A percentile compares a stretch with the other conserved stretches of the same genome.
Evolutionary conservation across 2,888 invertebrate genomes (phyloP).

Genomic region (Conus canariensis): DNA sequence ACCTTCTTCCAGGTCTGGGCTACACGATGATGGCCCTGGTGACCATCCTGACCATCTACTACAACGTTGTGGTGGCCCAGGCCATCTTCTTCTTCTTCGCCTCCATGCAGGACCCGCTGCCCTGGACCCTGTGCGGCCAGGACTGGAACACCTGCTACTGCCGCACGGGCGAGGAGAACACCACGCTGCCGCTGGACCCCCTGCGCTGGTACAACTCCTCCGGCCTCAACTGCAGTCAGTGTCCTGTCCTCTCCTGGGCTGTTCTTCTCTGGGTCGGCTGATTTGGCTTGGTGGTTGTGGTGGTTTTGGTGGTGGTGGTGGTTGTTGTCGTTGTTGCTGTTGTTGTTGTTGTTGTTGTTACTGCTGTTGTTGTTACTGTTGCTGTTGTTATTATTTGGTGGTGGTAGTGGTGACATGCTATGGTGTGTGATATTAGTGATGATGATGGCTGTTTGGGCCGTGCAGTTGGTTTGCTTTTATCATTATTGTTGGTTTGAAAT

Average conservation of each 20-base stretch:
- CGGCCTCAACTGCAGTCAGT: constrained; percentile 65
- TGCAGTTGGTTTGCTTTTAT: not conserved
- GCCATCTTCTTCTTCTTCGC: constrained; percentile 71
- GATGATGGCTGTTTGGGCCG: not conserved
- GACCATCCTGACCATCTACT: constrained; percentile 68
- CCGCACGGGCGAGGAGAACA: constrained; percentile 57
- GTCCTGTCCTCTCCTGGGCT: no score
- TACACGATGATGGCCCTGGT: constrained; percentile 68
- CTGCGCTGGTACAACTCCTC: constrained; percentile 57
- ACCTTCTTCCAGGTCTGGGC: constrained; percentile 63
- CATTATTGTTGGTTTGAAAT: no score
- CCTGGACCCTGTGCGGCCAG: constrained; percentile 69
- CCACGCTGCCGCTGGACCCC: constrained; percentile 49
- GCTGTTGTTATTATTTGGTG: not conserved
- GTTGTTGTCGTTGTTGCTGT: not conserved
- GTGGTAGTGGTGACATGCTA: not conserved
- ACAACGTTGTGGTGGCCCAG: constrained; percentile 72
- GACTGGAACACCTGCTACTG: constrained; percentile 71
- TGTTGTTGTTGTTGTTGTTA: not conserved
- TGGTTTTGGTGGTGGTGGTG: not conserved
- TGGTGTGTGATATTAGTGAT: not conserved
- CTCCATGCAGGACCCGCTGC: constrained; percentile 65
- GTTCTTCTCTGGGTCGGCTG: not conserved
- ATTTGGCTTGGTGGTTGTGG: not conserved
- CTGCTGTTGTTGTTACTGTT: not conserved